Base-by-base conservation (phyloP, 2,113 vertebrate genomes). In the Catharus bicknelli region DNA sequence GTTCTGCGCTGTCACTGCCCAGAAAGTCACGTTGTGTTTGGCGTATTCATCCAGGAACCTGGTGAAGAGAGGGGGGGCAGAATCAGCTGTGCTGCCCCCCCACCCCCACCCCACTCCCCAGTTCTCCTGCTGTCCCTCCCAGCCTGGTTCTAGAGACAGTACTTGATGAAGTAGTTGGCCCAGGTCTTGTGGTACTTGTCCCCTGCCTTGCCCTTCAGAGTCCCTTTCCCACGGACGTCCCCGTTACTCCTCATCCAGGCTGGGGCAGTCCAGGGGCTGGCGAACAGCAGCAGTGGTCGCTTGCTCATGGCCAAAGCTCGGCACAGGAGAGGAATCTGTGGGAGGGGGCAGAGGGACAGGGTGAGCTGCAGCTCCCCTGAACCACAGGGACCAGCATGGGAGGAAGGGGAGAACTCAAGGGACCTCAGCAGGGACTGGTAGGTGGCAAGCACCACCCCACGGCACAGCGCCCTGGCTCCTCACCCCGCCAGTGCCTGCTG, bases 1-100 rank as follows among this genome's bases (percentile, higher is more conserved):
- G 0, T 99, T 99, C 95, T 99, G 98, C 0, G 96, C 98, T 0
- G 99, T 99, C 96, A 99, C 45, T 0, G 98, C 99, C 99, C 99
- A 99, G 97, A 99, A 99, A 21, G 97, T 98, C 92, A 99, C 59
- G 36, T 98, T 98, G 94, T 97, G 69, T 50, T 98, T 98, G 30
- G 97, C 96, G 4, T 99, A 99, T 69, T 99, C 99, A 3, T 99
- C 98, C 63, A 99, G 97, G 94, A 99, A 99, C 97, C 99, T 99
- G 93, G 25, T 0, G 12, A 9, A 4, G 43, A 64, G 68, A 16
- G 16, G 4, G 7, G 15, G 10, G 29, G 32, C 25, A 27, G 29
- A 3, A 2, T 73, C 53, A 64, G 48, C n/a, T 1, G 1, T 0
- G 6, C 25, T 43, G 27, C 7, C 10, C 53, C 30, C 50, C 7